These are phyloP conservation scores for Tympanuchus pallidicinctus DNA, from an alignment of 2,113 vertebrate species.

Conservation along the genomic window DNA sequence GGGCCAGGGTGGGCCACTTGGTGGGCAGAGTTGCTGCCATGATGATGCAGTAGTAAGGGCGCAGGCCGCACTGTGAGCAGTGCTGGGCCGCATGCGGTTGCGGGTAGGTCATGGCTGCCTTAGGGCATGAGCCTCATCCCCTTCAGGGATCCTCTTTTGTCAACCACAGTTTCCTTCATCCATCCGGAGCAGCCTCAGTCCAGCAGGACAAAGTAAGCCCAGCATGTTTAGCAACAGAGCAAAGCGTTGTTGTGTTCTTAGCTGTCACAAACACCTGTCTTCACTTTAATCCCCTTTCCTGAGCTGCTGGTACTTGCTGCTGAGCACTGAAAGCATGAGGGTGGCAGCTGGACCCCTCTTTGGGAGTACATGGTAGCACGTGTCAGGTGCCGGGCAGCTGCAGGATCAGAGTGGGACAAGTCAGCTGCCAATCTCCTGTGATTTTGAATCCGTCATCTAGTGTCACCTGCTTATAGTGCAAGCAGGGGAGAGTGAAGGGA, in stretches of 20 bases:
- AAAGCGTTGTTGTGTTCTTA: not conserved
- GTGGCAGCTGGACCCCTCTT: not conserved
- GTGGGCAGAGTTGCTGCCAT: too few relatives aligned
- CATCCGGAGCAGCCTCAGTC: not conserved
- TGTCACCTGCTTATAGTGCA: not conserved
- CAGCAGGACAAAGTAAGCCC: not conserved
- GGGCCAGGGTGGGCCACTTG: too few relatives aligned
- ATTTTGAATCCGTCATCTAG: not conserved
- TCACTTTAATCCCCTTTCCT: not conserved
- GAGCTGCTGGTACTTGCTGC: not conserved
- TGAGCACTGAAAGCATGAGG: not conserved
- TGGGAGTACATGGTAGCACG: fast-evolving
- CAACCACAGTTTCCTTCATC: not conserved
- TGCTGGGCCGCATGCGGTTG: too few relatives aligned
- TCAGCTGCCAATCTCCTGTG: not conserved
- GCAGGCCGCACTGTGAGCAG: too few relatives aligned
- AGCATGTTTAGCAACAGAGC: not conserved
- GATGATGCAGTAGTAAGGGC: too few relatives aligned
- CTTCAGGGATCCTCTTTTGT: not conserved
- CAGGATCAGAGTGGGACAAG: not conserved
- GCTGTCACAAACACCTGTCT: not conserved
- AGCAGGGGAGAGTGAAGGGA: not conserved
- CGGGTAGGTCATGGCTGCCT: too few relatives aligned
- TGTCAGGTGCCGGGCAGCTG: not conserved
- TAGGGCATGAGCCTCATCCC: fast-evolving